Base-by-base conservation (phyloP, 2,113 vertebrate species). In the Sinocyclocheilus rhinocerous region DNA sequence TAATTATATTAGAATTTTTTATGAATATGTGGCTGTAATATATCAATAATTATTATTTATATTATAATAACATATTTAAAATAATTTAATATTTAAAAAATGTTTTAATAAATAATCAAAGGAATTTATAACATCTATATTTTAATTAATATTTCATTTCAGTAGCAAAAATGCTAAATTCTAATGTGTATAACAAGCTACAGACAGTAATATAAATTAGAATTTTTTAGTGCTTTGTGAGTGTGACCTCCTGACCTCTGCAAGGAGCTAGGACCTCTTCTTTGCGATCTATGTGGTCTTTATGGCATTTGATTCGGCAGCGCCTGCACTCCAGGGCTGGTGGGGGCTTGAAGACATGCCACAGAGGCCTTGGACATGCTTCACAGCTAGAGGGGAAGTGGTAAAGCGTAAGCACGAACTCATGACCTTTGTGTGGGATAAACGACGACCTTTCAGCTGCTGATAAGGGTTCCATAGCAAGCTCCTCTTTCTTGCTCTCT, bases 301-400 rank as follows among this genome's bases (percentile, higher is more conserved):
- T 98, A 91, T 99, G 98, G 94, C 96, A 99, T 89, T 99, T 99
- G 85, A 96, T 95, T 89, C 97, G 97, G 93, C 98, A 99, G 91
- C 98, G 96, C 9, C 97, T 97, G 90, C 98, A 99, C 93, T 99
- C 98, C 1, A 99, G 92, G 39, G 98, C 98, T 79, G 97, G 95
- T 65, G 98, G 98, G 24, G 98, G 98, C 88, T 97, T 99, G 89
- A 99, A 99, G 94, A 99, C 96, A 29, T 98, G 90, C 98, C 97
- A 99, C 87, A 99, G 88, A 0, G 98, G 98, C 86, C 97, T 97
- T 76, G 97, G 94, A 84, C 98, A 99, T 33, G 95, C 97, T 89
- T 99, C 98, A 83, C 98, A 99, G 93, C 95, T 97, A 81, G 97
- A 97, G 45, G 98, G 98, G 88, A 99, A 98, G 93, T 99, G 98